Evolutionary conservation across 2,797 vertebrate species (phyloP).

Genomic region (Halcyon leucocephala): DNA sequence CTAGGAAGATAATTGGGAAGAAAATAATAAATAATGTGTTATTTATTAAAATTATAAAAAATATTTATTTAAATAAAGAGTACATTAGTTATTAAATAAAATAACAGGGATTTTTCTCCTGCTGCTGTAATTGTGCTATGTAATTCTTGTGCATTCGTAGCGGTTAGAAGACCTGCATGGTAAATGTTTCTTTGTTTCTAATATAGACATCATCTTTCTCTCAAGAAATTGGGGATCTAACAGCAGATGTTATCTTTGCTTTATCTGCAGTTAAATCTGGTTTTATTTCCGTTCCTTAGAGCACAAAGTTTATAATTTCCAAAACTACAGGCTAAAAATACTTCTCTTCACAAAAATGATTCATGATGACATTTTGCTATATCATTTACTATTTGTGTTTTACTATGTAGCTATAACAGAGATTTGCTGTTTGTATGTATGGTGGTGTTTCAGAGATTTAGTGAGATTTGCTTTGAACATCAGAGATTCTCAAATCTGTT

Average conservation of each 20-base stretch:
- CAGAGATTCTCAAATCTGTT: neutral
- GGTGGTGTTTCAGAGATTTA: neutral
- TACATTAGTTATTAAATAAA: neutral
- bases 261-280: conserved; percentile 6
- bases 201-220: conserved; percentile 21
- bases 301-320: neutral
- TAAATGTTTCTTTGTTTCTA: conserved; percentile 2
- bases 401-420: neutral
- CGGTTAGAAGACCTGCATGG: neutral
- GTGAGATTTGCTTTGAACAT: neutral
- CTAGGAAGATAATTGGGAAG: conserved; percentile 22
- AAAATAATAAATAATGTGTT: neutral
- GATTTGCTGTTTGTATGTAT: neutral
- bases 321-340: conserved; percentile 26
- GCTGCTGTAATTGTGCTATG: neutral
- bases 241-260: conserved; percentile 37
- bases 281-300: conserved; percentile 46
- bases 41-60: neutral
- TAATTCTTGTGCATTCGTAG: neutral
- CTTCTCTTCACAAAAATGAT: conserved; percentile 7
- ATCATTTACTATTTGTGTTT: conserved; percentile 34
- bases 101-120: neutral
- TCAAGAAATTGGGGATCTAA: conserved; percentile 17
- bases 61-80: neutral
- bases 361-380: neutral